Percentiles rank a stretch among this genome's conserved stretches.
Evolutionary conservation across 2,888 invertebrate genomes (phyloP).

Genomic region (Galeopsomyia nigrocyanea): DNA sequence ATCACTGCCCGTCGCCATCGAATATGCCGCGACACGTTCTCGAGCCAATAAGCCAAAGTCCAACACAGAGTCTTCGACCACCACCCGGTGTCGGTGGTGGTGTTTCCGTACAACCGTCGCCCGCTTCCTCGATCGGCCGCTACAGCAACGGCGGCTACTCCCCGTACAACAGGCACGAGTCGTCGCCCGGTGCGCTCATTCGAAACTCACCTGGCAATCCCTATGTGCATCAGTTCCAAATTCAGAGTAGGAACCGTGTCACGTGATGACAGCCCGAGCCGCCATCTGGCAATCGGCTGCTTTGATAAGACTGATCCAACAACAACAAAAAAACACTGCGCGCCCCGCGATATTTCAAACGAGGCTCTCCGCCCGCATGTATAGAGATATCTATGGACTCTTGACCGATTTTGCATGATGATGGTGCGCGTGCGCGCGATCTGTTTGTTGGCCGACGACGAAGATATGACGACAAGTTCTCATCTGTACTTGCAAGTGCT

Average conservation of each 20-base stretch:
- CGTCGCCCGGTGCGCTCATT: conserved; percentile 9
- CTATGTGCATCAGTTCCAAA: conserved; percentile 65
- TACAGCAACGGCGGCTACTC: conserved; percentile 61
- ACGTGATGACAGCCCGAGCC: conserved; percentile 52
- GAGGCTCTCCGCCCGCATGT: too few relatives aligned
- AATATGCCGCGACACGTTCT: conserved; percentile 64
- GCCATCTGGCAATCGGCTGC: conserved; percentile 53
- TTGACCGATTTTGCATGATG: not conserved
- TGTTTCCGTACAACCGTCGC: conserved; percentile 53
- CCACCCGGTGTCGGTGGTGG: conserved; percentile 52
- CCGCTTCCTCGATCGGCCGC: conserved; percentile 60
- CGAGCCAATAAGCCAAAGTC: conserved; percentile 65
- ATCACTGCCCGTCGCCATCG: conserved; percentile 57
- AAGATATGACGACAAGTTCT: not conserved
- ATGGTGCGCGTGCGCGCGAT: not conserved
- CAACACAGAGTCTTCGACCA: conserved; percentile 62
- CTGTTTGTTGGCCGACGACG: not conserved
- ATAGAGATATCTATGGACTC: not conserved
- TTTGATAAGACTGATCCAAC: not conserved
- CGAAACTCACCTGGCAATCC: conserved; percentile 36
- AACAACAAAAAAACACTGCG: not conserved
- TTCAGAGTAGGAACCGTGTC: conserved; percentile 35
- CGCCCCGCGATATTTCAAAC: too few relatives aligned
- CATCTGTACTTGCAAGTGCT: not conserved
- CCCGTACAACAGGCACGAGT: conserved; percentile 7